A percentile compares a stretch with the other conserved stretches of the same genome.
phyloP scores from a whole-genome alignment of 2,797 vertebrate genomes.

The Scolopax bukidnonensis region DNA sequence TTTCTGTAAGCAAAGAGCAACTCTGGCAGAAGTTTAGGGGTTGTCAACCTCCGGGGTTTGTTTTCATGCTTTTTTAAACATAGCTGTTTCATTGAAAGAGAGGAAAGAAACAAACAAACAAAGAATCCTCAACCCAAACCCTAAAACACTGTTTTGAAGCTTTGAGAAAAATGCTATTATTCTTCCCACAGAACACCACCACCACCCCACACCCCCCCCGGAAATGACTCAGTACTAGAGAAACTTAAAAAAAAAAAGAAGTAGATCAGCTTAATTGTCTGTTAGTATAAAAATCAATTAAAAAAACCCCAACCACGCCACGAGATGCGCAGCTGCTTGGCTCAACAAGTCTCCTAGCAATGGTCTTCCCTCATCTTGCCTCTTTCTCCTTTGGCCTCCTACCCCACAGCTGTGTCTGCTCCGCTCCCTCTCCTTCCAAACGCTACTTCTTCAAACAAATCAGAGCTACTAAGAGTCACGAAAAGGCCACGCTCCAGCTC shows the following conservation, averaged over 20 bases:
- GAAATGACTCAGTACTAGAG: slow-evolving; percentile 68
- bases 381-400: slow-evolving; percentile 2
- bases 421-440: neutral
- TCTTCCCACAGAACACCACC: neutral
- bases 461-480: neutral
- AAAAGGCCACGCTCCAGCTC: neutral
- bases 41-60: neutral
- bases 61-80: neutral
- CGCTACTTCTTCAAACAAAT: neutral
- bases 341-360: neutral
- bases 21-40: neutral
- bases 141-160: neutral
- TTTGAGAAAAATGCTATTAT: slow-evolving; percentile 2
- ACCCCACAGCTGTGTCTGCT: neutral
- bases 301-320: neutral
- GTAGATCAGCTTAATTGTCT: neutral
- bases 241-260: slow-evolving; percentile 22
- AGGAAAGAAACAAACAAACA: neutral
- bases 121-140: neutral
- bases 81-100: neutral
- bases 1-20: neutral
- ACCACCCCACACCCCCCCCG: neutral
- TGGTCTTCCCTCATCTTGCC: neutral
- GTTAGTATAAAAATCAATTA: slow-evolving; percentile 38
- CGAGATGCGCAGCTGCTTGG: neutral